Conservation (phyloP, 2,113 vertebrate genomes). For the Isurus oxyrinchus region DNA sequence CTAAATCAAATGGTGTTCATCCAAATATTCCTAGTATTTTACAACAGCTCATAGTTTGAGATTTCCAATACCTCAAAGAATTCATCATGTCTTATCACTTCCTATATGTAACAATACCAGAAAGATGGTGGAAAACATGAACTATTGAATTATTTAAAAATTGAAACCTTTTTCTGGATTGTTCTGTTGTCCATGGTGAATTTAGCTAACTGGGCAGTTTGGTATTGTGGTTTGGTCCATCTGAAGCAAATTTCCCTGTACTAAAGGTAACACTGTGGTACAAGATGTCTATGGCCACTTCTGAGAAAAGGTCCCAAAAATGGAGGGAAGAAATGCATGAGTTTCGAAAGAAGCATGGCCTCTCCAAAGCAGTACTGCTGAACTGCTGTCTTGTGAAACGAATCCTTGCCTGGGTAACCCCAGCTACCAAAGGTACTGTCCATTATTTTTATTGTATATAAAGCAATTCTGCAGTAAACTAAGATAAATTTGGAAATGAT, state of each 20-base stretch:
- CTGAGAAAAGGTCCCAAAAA: constrained; percentile 54
- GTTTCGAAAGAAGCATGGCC: constrained; percentile 56
- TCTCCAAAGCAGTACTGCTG: constrained; percentile 67
- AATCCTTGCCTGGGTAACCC: constrained; percentile 67
- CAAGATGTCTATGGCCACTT: constrained; percentile 54
- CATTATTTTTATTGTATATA: not conserved
- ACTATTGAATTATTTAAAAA: not conserved
- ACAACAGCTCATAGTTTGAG: not conserved
- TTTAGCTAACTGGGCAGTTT: not conserved
- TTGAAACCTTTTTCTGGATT: not conserved
- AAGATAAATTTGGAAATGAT: not conserved
- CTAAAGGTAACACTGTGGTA: constrained; percentile 49
- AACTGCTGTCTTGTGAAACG: constrained; percentile 70
- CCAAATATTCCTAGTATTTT: not conserved
- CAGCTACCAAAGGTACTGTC: constrained; percentile 61
- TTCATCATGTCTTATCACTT: not conserved
- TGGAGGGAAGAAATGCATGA: constrained; percentile 60
- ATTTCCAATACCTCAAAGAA: not conserved
- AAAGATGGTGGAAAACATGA: not conserved
- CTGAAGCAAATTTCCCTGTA: constrained; percentile 15
- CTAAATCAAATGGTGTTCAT: not conserved
- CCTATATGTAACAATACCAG: not conserved
- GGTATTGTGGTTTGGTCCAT: not conserved
- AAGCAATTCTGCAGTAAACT: not conserved
- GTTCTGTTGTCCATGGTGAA: not conserved